Base-by-base conservation (phyloP, 2,888 invertebrate genomes). In the Nephrocerus scutellatus region DNA sequence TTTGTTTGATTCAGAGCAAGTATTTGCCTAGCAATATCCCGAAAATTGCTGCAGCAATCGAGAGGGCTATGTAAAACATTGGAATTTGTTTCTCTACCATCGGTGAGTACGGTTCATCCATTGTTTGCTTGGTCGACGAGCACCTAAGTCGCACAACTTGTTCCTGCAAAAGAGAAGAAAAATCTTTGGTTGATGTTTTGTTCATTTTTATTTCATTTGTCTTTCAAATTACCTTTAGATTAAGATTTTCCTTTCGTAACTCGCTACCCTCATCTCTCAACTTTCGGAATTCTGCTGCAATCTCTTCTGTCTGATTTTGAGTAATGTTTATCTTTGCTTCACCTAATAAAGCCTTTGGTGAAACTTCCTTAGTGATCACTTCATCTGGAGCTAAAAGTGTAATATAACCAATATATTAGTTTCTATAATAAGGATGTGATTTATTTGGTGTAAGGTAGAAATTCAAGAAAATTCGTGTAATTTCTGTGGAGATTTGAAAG, bases 181-280 rank as follows among this genome's bases (percentile, higher is more conserved):
- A 40, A 29, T 25, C 9, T 14, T 9, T 28, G 12, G n/a, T 22
- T 8, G 12, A 5, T 25, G 9, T 24, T n/a, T 21, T 34, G 30
- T 15, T 34, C 25, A 37, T 26, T 30, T 10, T 35, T 28, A 15
- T 15, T 13, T 10, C 6, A 13, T 9, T 21, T 15, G 24, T 30
- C 19, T 13, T 22, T n/a, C 8, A 19, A 18, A 20, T 39, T 46
- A 84, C 87, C 79, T 84, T 89, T 62, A 92, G 75, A 69, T 79
- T 78, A 56, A 86, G 72, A 73, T 87, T 88, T 71, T 92, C 91
- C 71, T 85, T 83, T 71, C 84, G 77, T 67, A 91, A 72, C 64
- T 75, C 75, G 68, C 79, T 81, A 62, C 85, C 82, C 57, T 84
- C 82, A 66, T 85, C 84, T 62, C 83, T 77, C 60, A 89, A 74